A percentile compares a stretch with the other conserved stretches of the same genome.
Conservation (phyloP, 2,113 vertebrate species). For the Prolemur simus region DNA sequence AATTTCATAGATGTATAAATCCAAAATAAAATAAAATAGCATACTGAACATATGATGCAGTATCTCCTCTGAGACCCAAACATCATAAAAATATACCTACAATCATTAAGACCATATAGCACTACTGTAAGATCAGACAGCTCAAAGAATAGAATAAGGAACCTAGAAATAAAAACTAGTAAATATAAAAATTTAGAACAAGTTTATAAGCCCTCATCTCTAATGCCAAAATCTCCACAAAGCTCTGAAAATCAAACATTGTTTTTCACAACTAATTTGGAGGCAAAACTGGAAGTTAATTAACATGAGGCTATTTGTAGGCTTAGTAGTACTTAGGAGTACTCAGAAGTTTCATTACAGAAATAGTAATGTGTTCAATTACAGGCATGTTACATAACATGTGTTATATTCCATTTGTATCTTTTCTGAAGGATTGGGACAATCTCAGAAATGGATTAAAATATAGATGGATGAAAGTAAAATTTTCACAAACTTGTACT, state of each 20-base stretch:
- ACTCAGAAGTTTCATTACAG: background rate
- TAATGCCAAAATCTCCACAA: background rate
- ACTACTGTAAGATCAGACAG: background rate
- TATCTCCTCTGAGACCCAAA: background rate
- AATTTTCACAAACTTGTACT: background rate
- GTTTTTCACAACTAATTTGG: background rate
- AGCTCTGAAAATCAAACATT: background rate
- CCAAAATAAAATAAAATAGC: background rate
- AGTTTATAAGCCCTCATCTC: background rate
- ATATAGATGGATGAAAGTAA: background rate
- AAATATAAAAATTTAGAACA: background rate
- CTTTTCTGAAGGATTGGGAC: background rate
- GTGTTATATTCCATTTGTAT: background rate
- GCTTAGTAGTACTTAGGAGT: background rate
- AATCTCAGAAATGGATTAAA: background rate
- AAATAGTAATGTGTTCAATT: background rate
- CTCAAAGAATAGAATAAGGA: background rate
- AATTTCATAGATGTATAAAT: background rate
- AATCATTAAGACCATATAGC: background rate
- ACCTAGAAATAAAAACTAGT: background rate
- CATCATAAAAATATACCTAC: background rate
- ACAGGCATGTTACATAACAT: background rate
- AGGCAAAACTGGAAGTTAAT: background rate
- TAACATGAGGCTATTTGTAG: background rate
- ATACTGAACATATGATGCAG: too few relatives aligned